These are phyloP conservation scores for Mustelus asterias DNA, from an alignment of 2,113 vertebrate genomes.

Conservation along the genomic window DNA sequence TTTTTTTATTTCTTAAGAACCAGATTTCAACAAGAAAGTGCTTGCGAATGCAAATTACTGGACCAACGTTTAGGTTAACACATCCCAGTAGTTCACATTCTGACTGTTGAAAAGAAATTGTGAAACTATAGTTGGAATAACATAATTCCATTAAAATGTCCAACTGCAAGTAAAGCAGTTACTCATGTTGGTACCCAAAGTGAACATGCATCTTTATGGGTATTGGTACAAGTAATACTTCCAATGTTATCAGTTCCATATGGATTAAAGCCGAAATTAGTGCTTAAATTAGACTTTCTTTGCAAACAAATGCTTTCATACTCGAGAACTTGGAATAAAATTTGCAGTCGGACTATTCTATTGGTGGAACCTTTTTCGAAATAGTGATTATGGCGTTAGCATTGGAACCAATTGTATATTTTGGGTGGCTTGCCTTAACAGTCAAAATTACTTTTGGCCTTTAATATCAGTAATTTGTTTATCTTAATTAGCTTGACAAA, in stretches of 20 bases:
- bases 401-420: not conserved
- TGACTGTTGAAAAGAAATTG: not conserved
- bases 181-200: not conserved
- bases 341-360: not conserved
- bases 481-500: not conserved
- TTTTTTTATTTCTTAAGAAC: not conserved
- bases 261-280: not conserved
- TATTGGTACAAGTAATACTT: not conserved
- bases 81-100: not conserved
- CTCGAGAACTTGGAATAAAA: not conserved
- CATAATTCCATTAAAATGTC: not conserved
- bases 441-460: not conserved
- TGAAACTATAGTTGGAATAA: not conserved
- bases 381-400: not conserved
- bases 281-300: not conserved
- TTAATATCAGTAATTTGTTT: not conserved
- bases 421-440: not conserved
- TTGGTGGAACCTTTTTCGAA: not conserved
- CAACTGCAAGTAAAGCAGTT: not conserved
- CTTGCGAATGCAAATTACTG: not conserved
- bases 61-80: not conserved
- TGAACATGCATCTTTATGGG: not conserved
- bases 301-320: not conserved
- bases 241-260: not conserved
- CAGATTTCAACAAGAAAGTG: not conserved